Base-by-base conservation (phyloP, 1,140 invertebrate species). In the Pseudomyrmex dendroicus region DNA sequence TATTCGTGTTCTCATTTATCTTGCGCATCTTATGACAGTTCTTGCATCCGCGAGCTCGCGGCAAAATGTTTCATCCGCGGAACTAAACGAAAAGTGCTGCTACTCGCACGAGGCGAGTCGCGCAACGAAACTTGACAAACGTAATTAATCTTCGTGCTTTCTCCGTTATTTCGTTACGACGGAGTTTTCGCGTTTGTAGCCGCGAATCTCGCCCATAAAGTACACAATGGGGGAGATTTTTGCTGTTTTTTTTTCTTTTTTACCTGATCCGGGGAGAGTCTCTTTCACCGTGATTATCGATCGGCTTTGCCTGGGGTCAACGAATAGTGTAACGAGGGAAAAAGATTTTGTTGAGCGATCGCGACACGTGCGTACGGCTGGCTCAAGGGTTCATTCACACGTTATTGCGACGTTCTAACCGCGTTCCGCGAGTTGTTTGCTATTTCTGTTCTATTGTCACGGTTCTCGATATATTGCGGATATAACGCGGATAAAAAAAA, bases 211-310 rank as follows among this genome's bases (percentile, higher is more conserved):
- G 15, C 35, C 35, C 35, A 35, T 35, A 35, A 35, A 35, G 35
- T 35, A 35, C 35, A 8, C 25, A n/a, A 57, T 20, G 62, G 50
- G 44, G 4, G 5, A 35, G 35, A 5, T 35, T 35, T 35, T 35
- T 35, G 5, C 35, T 35, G 5, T 35, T 35, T 35, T 35, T 1
- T 35, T 35, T 7, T 35, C 5, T 35, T 35, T 35, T n/a, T 56
- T 66, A 70, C 25, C 17, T 20, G n/a, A 7, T 35, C 20, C 54
- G 20, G 2, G 7, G 22, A 35, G 5, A 35, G 35, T 35, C 35
- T 22, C 67, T 72, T 80, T 80, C 76, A 20, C 35, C 76, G 61
- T 80, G 66, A 20, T 35, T 80, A 80, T 80, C 66, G 76, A 80
- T 72, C 76, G 76, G 46, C 22, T 59, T 35, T 35, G 50, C 76